Base-by-base conservation (phyloP, 2,888 invertebrate genomes). In the Melanophora roralis region DNA sequence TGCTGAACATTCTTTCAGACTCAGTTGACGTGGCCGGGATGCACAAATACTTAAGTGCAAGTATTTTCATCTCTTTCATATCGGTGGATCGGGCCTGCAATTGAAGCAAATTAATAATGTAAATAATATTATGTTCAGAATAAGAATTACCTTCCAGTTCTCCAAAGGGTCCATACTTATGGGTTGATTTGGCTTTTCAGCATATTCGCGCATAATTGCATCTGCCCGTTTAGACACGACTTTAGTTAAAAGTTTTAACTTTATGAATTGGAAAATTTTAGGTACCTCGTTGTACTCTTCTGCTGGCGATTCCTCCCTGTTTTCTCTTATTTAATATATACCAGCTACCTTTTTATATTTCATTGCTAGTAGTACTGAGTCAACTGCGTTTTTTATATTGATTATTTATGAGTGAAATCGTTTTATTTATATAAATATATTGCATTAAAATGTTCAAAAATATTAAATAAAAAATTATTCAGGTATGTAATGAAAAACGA, bases 141-240 rank as follows among this genome's bases (percentile, higher is more conserved):
- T 27, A 60, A 67, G 14, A 59, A n/a, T n/a, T n/a, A n/a, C n/a
- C n/a, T n/a, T n/a, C n/a, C n/a, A n/a, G n/a, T n/a, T n/a, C n/a
- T n/a, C 64, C 51, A 77, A 59, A 3, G 77, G 59, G 36, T 77
- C 59, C 7, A 45, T 36, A 40, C 36, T 34, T 38, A 40, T 45
- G 12, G 57, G 64, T 14, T 45, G 45, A 57, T 76, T 68, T 9
- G 68, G 69, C 38, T 60, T 68, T 68, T 68, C 69, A 14, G 53
- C 9, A 21, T 76, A 68, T 57, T 76, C 53, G 12, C 69, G 69
- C 14, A 71, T 27, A 11, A 77, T 49, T 32, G 71, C 65, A n/a
- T n/a, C n/a, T n/a, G n/a, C n/a, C n/a, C n/a, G n/a, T n/a, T n/a
- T n/a, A n/a, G 77, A 59, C 43, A 57, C 38, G n/a, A 32, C 14